A percentile compares a stretch with the other conserved stretches of the same genome.
Conservation (phyloP, 1,140 invertebrate species). For the Lineus longissimus region DNA sequence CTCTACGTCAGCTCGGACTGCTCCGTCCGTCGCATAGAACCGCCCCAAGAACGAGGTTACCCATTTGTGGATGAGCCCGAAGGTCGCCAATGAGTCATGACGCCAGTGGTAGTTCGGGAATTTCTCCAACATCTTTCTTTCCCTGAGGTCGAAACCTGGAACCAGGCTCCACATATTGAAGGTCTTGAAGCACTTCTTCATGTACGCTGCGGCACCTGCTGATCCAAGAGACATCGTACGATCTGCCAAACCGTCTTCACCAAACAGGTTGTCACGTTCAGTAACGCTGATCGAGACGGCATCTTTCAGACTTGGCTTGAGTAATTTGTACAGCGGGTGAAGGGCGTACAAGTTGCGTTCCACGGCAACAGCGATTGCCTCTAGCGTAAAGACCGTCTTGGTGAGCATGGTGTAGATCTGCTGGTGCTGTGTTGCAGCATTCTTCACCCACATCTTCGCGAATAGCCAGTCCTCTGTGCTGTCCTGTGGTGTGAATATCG, state of each 20-base stretch:
- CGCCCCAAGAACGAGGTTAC: not conserved
- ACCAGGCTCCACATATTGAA: not conserved
- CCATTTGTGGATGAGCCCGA: not conserved
- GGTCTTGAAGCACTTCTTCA: not conserved
- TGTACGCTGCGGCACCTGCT: not conserved
- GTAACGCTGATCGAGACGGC: not conserved
- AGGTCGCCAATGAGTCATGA: not conserved
- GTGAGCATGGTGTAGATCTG: not conserved
- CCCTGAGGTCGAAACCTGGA: not conserved
- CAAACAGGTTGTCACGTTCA: not conserved
- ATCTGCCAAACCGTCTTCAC: not conserved
- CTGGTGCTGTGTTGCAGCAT: not conserved
- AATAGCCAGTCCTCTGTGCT: not conserved
- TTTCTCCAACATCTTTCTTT: not conserved
- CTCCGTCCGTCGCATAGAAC: not conserved
- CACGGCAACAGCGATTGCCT: not conserved
- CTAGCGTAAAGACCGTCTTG: not conserved
- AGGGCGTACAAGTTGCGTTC: not conserved
- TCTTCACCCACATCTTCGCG: not conserved
- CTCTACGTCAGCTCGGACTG: not conserved
- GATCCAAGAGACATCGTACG: not conserved
- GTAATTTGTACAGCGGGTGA: not conserved
- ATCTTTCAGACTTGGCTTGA: not conserved
- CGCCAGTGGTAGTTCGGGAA: not conserved
- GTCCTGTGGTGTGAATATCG: not conserved